Percentiles rank a stretch among this genome's conserved stretches.
Evolutionary conservation across 2,888 invertebrate species (phyloP).

Genomic region (Antitype chi): DNA sequence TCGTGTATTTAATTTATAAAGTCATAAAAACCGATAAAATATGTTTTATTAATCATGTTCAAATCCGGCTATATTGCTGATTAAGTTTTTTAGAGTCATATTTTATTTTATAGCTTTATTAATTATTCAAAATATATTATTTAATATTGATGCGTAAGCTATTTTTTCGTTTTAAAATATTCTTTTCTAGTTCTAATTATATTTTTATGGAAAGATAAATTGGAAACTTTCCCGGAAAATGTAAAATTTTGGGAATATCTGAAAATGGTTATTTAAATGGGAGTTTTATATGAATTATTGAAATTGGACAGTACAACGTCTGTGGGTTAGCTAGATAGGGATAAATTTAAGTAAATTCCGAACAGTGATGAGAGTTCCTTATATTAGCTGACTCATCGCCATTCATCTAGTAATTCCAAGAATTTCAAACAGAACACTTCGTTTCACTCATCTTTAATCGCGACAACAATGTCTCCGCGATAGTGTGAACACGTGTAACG

Average conservation of each 20-base stretch:
- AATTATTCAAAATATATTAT: slow-evolving; percentile 44
- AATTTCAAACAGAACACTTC: slow-evolving; percentile 62
- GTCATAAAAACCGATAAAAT: slow-evolving; percentile 63
- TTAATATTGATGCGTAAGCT: slow-evolving; percentile 35
- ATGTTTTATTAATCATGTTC: slow-evolving; percentile 60
- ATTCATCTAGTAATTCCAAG: slow-evolving; percentile 55
- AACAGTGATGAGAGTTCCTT: slow-evolving; percentile 38
- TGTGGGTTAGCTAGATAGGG: not conserved
- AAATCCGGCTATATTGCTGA: slow-evolving; percentile 46
- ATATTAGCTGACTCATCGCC: slow-evolving; percentile 44
- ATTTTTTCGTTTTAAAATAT: not conserved
- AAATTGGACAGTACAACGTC: not conserved
- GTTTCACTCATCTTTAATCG: slow-evolving; percentile 72
- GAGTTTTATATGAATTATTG: not conserved
- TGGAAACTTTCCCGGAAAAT: not conserved
- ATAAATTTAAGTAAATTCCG: slow-evolving; percentile 33
- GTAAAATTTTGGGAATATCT: not conserved
- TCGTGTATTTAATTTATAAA: slow-evolving; percentile 53
- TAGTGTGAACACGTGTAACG: slow-evolving; percentile 68
- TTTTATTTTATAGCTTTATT: slow-evolving; percentile 56
- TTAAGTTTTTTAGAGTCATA: slow-evolving; percentile 36
- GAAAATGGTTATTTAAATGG: not conserved
- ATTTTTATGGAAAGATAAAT: not conserved
- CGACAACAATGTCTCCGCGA: slow-evolving; percentile 72
- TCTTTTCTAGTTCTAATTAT: not conserved